Conservation (phyloP, 2,888 invertebrate genomes). For the Chrysolina oricalcia region DNA sequence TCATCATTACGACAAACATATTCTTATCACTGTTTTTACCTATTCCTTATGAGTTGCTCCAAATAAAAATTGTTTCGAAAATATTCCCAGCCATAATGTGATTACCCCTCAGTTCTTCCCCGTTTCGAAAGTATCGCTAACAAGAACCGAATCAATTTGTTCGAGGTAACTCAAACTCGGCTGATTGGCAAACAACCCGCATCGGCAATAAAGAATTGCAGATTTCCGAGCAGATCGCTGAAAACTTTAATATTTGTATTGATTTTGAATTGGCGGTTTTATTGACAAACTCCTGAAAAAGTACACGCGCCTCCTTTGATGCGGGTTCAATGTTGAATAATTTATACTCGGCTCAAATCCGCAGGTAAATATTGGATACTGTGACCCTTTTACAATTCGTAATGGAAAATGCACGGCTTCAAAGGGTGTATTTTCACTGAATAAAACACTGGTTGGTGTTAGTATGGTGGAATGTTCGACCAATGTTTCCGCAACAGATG, state of each 20-base stretch:
- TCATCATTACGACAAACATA: no score
- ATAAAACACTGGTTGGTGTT: background rate
- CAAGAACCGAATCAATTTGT: slow-evolving; percentile 9
- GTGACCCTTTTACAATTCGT: slow-evolving; percentile 12
- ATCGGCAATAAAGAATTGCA: slow-evolving; percentile 28
- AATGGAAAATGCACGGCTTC: slow-evolving; percentile 17
- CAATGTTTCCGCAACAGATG: no score
- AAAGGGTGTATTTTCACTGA: slow-evolving; percentile 7
- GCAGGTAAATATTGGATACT: slow-evolving; percentile 29
- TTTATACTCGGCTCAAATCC: slow-evolving; percentile 19
- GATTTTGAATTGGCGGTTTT: slow-evolving; percentile 26
- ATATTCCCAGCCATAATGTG: background rate
- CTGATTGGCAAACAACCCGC: slow-evolving; percentile 34
- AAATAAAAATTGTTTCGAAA: no score
- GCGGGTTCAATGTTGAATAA: slow-evolving; percentile 29
- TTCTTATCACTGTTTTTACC: no score
- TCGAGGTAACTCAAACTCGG: slow-evolving; percentile 25
- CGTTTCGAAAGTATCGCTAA: slow-evolving; percentile 6
- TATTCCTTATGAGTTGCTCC: no score
- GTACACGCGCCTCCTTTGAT: slow-evolving; percentile 23
- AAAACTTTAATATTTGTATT: slow-evolving; percentile 32
- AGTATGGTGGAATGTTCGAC: background rate
- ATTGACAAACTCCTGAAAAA: slow-evolving; percentile 12
- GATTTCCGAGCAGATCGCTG: slow-evolving; percentile 13
- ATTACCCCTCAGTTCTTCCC: background rate